Percentiles rank a stretch among this genome's conserved stretches.
phyloP scores from a whole-genome alignment of 2,888 invertebrate genomes.

The Heliconius aoede region DNA sequence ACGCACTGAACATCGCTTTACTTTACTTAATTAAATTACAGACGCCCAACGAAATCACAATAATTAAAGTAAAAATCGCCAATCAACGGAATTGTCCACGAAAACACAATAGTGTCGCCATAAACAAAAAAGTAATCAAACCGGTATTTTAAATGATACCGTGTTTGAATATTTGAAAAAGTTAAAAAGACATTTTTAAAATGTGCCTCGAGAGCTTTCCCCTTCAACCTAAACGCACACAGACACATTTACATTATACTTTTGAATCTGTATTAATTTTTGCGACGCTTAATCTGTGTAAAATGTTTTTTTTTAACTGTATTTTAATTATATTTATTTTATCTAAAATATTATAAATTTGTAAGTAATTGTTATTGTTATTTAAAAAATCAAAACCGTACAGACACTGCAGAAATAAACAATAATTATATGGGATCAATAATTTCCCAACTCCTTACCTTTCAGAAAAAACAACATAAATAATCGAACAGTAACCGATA shows the following conservation, averaged over 20 bases:
- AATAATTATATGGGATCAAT: constrained; percentile 37
- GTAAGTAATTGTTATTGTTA: constrained; percentile 20
- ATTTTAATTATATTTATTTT: background rate
- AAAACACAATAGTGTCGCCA: constrained; percentile 38
- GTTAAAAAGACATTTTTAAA: constrained; percentile 74
- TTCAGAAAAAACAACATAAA: constrained; percentile 70
- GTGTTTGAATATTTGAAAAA: constrained; percentile 66
- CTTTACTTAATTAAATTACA: constrained; percentile 17
- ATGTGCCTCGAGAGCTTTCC: constrained; percentile 69
- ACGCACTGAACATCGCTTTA: background rate
- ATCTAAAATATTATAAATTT: background rate
- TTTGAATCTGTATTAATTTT: constrained; percentile 37
- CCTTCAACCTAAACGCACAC: constrained; percentile 71
- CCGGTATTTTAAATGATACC: constrained; percentile 49
- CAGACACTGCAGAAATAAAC: constrained; percentile 37
- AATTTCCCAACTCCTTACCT: constrained; percentile 61
- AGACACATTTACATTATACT: constrained; percentile 43
- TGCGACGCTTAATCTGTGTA: constrained; percentile 25
- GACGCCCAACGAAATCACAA: constrained; percentile 18
- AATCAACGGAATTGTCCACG: constrained; percentile 26
- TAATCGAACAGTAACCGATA: constrained; percentile 79
- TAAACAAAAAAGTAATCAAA: constrained; percentile 42
- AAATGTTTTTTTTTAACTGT: background rate
- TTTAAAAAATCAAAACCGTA: constrained; percentile 27
- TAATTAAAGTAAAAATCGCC: constrained; percentile 27